A percentile compares a stretch with the other conserved stretches of the same genome.
Evolutionary conservation across 1,140 invertebrate genomes (phyloP).

Genomic region (Meloidogyne hapla): DNA sequence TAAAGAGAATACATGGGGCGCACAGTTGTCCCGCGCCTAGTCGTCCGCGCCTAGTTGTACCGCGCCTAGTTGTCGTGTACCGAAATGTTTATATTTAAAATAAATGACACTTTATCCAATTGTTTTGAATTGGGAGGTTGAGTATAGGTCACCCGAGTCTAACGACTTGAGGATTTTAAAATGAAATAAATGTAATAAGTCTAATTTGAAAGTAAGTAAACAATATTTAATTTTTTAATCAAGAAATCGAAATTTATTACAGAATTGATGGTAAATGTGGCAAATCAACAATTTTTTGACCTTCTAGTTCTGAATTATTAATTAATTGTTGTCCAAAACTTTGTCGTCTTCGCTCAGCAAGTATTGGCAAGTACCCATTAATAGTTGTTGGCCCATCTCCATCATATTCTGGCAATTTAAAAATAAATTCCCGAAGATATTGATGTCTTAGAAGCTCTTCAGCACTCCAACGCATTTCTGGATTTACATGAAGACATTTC

Average conservation of each 20-base stretch:
- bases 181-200: too few relatives aligned
- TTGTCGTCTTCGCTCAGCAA: neutral
- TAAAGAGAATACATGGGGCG: too few relatives aligned
- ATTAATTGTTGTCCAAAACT: neutral
- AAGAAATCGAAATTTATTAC: conserved; percentile 3
- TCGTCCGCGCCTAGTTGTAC: too few relatives aligned
- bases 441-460: conserved; percentile 83
- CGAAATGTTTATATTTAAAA: too few relatives aligned
- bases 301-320: conserved; percentile 6
- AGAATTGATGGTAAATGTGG: conserved; percentile 24
- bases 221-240: too few relatives aligned
- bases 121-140: too few relatives aligned
- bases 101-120: too few relatives aligned
- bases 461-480: conserved; percentile 80
- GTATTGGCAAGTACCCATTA: neutral
- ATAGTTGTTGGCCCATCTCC: neutral
- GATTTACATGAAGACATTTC: conserved; percentile 93
- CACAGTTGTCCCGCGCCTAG: too few relatives aligned
- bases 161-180: too few relatives aligned
- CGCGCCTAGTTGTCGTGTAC: too few relatives aligned
- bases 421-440: conserved; percentile 71
- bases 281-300: neutral
- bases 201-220: too few relatives aligned
- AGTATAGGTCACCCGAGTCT: too few relatives aligned
- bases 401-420: conserved; percentile 15